phyloP scores from a whole-genome alignment of 2,797 vertebrate genomes.

The Lithobates pipiens region DNA sequence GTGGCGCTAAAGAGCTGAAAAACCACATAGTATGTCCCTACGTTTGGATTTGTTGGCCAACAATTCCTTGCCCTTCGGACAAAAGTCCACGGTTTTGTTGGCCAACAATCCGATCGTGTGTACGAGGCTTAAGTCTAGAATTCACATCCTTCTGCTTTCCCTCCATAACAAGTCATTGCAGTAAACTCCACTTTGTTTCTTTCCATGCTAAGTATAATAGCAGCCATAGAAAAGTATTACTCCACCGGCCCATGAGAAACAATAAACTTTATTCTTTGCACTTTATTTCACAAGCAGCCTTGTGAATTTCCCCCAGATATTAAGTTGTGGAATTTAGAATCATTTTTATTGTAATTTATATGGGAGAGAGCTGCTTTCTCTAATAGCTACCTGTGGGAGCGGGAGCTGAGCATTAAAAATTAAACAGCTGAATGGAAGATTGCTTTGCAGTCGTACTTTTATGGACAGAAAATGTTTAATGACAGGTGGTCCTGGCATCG shows the following conservation, averaged over 20 bases:
- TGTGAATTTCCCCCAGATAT: slow-evolving; percentile 57
- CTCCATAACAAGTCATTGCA: slow-evolving; percentile 15
- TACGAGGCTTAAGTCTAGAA: not conserved
- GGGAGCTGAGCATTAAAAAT: slow-evolving; percentile 78
- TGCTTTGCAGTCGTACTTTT: slow-evolving; percentile 72
- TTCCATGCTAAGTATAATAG: slow-evolving; percentile 27
- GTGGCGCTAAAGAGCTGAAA: no score
- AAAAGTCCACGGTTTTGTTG: no score
- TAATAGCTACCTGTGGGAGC: slow-evolving; percentile 73
- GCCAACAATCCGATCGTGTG: no score
- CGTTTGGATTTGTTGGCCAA: no score
- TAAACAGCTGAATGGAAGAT: slow-evolving; percentile 72
- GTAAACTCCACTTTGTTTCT: slow-evolving; percentile 25
- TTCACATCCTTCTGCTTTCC: not conserved
- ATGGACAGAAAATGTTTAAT: slow-evolving; percentile 74
- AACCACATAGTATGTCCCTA: no score
- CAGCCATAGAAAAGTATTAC: slow-evolving; percentile 32
- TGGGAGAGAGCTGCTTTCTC: slow-evolving; percentile 67
- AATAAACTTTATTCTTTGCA: slow-evolving; percentile 53
- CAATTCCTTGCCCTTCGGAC: no score
- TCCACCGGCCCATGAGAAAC: slow-evolving; percentile 37
- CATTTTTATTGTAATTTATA: slow-evolving; percentile 63
- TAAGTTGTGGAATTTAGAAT: slow-evolving; percentile 50
- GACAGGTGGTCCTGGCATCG: slow-evolving; percentile 78
- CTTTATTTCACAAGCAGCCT: slow-evolving; percentile 48